phyloP scores from a whole-genome alignment of 2,888 invertebrate species.

The Sminthurides aquaticus region DNA sequence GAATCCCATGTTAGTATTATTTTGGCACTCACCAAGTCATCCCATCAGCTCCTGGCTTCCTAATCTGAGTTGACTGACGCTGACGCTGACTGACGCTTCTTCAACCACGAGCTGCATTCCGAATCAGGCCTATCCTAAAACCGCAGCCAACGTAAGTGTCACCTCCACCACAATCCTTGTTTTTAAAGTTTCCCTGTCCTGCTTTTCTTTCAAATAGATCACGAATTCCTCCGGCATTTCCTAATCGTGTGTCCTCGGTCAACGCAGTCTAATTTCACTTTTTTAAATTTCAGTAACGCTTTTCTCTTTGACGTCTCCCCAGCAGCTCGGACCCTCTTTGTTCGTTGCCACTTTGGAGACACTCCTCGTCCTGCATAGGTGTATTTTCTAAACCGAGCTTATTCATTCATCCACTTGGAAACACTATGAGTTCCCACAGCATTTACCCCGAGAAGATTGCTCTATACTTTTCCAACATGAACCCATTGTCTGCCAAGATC shows the following conservation, averaged over 20 bases:
- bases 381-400: too few species aligned
- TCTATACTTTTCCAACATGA: constrained; percentile 41
- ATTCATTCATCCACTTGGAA: too few species aligned
- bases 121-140: background rate
- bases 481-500: constrained; percentile 36
- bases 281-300: background rate
- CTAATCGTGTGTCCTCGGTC: background rate
- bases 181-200: too few species aligned
- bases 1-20: background rate
- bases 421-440: background rate
- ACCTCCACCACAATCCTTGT: background rate
- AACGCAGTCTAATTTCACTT: background rate
- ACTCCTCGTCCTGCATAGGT: too few species aligned
- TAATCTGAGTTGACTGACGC: background rate
- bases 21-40: background rate
- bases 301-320: too few species aligned
- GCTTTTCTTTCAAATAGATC: too few species aligned
- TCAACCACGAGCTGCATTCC: background rate
- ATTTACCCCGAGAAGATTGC: constrained; percentile 21
- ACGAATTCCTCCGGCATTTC: background rate
- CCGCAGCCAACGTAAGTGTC: background rate
- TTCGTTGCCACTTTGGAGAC: too few species aligned
- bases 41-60: background rate
- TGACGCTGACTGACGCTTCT: background rate
- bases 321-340: too few species aligned